These are phyloP conservation scores for Sorex maritimensis DNA, from an alignment of 2,797 vertebrate genomes.

Conservation along the genomic window DNA sequence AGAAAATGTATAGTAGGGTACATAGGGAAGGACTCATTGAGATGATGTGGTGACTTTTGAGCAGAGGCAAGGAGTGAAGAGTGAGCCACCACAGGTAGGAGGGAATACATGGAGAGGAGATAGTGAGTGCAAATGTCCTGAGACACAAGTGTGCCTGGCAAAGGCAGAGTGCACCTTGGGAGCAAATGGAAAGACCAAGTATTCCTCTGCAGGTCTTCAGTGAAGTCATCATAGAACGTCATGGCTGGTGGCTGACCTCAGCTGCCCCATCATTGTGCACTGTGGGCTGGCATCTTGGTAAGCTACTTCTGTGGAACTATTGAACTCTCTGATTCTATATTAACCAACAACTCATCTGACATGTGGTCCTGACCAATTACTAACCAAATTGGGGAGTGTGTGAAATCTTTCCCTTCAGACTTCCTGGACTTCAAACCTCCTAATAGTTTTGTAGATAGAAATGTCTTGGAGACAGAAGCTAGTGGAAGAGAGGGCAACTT, in stretches of 20 bases:
- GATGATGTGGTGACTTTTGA: slow-evolving; percentile 40
- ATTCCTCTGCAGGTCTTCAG: neutral
- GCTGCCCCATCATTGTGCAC: neutral
- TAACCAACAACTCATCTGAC: slow-evolving; percentile 37
- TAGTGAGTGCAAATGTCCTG: neutral
- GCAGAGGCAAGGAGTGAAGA: neutral
- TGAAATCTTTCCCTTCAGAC: neutral
- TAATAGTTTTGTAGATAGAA: neutral
- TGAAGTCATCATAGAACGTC: neutral
- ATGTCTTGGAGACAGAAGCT: neutral
- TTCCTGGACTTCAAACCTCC: neutral
- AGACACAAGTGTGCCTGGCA: neutral
- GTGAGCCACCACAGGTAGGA: neutral
- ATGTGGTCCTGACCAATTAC: slow-evolving; percentile 27
- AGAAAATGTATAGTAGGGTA: neutral
- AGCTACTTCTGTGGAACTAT: neutral
- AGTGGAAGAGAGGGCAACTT: neutral
- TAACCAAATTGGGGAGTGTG: neutral
- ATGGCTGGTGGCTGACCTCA: neutral
- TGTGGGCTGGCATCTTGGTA: neutral
- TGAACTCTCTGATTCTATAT: slow-evolving; percentile 43
- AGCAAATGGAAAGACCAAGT: neutral
- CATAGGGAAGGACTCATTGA: neutral
- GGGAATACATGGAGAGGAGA: neutral
- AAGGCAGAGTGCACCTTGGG: neutral